phyloP scores from a whole-genome alignment of 2,888 invertebrate species.

The Gisinianus flammeolus region DNA sequence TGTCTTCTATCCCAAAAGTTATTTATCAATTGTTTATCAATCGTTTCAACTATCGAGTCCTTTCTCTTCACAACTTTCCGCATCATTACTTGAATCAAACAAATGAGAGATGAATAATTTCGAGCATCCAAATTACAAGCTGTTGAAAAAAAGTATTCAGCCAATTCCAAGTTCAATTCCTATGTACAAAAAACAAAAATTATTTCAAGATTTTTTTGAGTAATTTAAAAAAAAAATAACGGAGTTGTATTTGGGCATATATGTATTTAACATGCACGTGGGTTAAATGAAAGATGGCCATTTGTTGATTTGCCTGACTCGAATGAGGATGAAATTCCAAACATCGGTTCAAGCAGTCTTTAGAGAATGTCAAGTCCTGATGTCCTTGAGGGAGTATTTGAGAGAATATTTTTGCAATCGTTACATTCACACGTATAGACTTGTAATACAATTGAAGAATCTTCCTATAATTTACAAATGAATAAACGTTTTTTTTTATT shows the following conservation, averaged over 20 bases:
- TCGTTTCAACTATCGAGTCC: not conserved
- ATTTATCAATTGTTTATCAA: not conserved
- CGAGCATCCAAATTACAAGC: not conserved
- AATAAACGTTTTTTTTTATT: too few relatives aligned
- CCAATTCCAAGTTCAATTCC: not conserved
- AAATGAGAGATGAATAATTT: not conserved
- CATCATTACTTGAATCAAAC: slow-evolving; percentile 14
- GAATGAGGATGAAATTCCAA: not conserved
- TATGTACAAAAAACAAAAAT: not conserved
- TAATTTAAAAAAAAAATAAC: not conserved
- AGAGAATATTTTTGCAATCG: slow-evolving; percentile 9
- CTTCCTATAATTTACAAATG: not conserved
- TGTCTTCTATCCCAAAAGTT: slow-evolving; percentile 9
- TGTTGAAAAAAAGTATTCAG: not conserved
- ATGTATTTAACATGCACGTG: not conserved
- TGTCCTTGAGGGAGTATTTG: not conserved
- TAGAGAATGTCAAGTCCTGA: not conserved
- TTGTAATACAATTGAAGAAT: not conserved
- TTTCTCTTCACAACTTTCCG: not conserved
- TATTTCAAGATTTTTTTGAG: not conserved
- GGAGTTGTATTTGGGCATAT: too few relatives aligned
- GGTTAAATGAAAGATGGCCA: slow-evolving; percentile 8
- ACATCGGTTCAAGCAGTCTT: not conserved
- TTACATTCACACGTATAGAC: not conserved
- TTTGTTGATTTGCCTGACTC: not conserved